phyloP scores from a whole-genome alignment of 2,888 invertebrate species.

The Tetragonisca angustula region DNA sequence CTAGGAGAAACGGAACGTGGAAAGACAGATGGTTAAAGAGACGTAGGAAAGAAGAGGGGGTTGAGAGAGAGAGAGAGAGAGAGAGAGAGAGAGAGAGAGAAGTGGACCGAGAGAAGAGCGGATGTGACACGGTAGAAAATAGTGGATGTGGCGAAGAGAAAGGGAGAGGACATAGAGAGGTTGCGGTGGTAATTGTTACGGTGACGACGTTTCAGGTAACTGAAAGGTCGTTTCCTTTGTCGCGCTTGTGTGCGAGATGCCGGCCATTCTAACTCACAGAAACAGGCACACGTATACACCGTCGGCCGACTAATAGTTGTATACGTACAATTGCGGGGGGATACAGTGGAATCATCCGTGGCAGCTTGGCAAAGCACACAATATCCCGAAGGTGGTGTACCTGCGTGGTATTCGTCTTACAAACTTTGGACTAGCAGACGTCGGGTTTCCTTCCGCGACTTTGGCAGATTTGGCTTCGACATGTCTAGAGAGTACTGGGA shows the following conservation, averaged over 20 bases:
- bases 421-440: constrained; percentile 60
- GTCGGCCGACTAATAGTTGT: constrained; percentile 11
- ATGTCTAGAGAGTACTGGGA: constrained; percentile 47
- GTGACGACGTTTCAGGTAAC: constrained; percentile 70
- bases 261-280: constrained; percentile 32
- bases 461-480: constrained; percentile 52
- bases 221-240: constrained; percentile 74
- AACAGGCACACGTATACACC: constrained; percentile 2
- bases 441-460: constrained; percentile 61
- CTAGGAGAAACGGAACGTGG: constrained; percentile 3
- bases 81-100: background rate
- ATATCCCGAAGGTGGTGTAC: constrained; percentile 59
- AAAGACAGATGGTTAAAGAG: constrained; percentile 40
- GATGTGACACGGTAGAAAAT: constrained; percentile 32
- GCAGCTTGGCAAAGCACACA: constrained; percentile 45
- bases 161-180: constrained; percentile 49
- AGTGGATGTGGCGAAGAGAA: constrained; percentile 9
- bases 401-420: constrained; percentile 57
- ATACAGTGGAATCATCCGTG: constrained; percentile 55
- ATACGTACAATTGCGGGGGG: constrained; percentile 31
- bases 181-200: constrained; percentile 71
- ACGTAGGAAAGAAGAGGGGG: background rate
- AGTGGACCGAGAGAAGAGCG: constrained; percentile 20
- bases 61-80: background rate
- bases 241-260: constrained; percentile 56